A percentile compares a stretch with the other conserved stretches of the same genome.
Conservation (phyloP, 2,113 vertebrate genomes). For the Pollimyrus isidori region DNA sequence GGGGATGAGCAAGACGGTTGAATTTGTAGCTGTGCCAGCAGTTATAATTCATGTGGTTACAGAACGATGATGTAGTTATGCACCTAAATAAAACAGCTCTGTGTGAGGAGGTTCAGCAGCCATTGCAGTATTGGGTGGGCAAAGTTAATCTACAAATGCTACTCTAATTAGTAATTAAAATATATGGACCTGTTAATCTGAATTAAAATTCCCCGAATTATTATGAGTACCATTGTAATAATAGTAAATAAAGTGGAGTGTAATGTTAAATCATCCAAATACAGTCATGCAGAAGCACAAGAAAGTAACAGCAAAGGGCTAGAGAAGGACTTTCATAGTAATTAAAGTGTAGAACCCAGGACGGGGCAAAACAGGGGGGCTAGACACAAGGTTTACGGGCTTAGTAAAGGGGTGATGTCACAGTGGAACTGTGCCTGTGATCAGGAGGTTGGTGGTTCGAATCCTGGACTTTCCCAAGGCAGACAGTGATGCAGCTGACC, state of each 20-base stretch:
- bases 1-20: background rate
- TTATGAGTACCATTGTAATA: background rate
- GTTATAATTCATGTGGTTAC: background rate
- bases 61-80: background rate
- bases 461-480: background rate
- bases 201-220: background rate
- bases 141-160: background rate
- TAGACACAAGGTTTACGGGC: background rate
- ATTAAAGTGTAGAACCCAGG: background rate
- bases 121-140: background rate
- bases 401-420: background rate
- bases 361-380: background rate
- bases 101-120: background rate
- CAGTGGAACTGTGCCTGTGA: background rate
- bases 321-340: background rate
- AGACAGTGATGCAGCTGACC: background rate
- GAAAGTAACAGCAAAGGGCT: background rate
- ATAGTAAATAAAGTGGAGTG: background rate
- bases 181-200: background rate
- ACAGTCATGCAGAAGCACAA: background rate
- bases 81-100: background rate
- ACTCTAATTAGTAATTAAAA: background rate
- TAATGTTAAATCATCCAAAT: background rate
- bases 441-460: background rate
- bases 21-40: background rate